phyloP scores from a whole-genome alignment of 2,888 invertebrate genomes.

The Oscheius onirici region DNA sequence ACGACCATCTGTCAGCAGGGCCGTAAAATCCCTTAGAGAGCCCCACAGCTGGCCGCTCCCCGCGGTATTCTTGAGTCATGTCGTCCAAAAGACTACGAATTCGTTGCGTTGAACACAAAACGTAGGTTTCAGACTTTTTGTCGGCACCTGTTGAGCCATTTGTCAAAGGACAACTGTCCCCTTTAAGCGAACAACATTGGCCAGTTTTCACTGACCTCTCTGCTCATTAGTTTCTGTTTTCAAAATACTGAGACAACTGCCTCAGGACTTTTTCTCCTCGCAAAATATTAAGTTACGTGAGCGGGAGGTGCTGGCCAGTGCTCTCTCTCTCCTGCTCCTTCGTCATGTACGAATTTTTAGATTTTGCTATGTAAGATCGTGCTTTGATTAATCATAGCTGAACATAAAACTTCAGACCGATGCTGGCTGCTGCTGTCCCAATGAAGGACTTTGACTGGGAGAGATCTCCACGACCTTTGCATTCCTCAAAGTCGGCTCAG shows the following conservation, averaged over 20 bases:
- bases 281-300: constrained; percentile 11
- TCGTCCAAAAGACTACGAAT: not conserved
- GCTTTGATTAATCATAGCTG: no score
- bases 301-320: constrained; percentile 16
- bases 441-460: constrained; percentile 27
- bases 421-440: constrained; percentile 18
- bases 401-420: constrained; percentile 13
- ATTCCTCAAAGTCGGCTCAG: constrained; percentile 27
- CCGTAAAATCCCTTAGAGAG: not conserved
- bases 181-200: not conserved
- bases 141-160: constrained; percentile 13
- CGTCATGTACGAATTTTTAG: constrained; percentile 19
- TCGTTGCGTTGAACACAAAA: not conserved
- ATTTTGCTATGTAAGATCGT: constrained; percentile 20
- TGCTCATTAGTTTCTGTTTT: no score
- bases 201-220: not conserved
- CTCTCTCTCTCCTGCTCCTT: not conserved
- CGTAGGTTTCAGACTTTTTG: not conserved
- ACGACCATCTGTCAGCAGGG: constrained; percentile 23
- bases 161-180: constrained; percentile 1
- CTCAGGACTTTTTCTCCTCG: not conserved
- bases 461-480: constrained; percentile 27
- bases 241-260: constrained; percentile 6
- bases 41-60: not conserved
- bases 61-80: not conserved